These are phyloP conservation scores for Nasua narica DNA, from an alignment of 2,797 vertebrate species.

Conservation along the genomic window DNA sequence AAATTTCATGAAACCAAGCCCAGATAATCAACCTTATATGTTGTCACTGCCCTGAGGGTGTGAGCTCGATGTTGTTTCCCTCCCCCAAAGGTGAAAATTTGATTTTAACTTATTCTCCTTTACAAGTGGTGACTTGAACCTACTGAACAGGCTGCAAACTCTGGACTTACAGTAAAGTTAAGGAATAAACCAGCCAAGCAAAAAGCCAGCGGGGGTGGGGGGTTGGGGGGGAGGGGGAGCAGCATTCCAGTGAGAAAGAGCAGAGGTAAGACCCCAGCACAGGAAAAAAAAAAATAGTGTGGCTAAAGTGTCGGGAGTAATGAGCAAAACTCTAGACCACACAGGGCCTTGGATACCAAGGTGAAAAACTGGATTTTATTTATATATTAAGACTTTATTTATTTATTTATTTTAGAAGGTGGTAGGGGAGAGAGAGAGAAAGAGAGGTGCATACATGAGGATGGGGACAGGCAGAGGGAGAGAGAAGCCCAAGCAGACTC, in stretches of 20 bases:
- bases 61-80: background rate
- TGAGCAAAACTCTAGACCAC: background rate
- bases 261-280: background rate
- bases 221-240: fast-evolving
- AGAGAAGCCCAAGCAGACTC: background rate
- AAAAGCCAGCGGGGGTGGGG: background rate
- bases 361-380: background rate
- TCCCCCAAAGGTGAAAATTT: background rate
- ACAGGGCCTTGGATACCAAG: background rate
- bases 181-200: background rate
- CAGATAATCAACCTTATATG: background rate
- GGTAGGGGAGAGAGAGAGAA: background rate
- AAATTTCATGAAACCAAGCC: background rate
- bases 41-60: background rate
- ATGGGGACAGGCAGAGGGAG: background rate
- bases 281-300: background rate
- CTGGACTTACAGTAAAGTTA: background rate
- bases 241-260: background rate
- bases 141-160: background rate
- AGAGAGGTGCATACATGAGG: background rate
- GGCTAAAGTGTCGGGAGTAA: background rate
- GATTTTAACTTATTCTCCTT: background rate
- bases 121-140: background rate
- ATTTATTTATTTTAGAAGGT: background rate
- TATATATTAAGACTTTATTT: background rate